Conservation (phyloP, 2,888 invertebrate species). For the Stenodema calcarata region DNA sequence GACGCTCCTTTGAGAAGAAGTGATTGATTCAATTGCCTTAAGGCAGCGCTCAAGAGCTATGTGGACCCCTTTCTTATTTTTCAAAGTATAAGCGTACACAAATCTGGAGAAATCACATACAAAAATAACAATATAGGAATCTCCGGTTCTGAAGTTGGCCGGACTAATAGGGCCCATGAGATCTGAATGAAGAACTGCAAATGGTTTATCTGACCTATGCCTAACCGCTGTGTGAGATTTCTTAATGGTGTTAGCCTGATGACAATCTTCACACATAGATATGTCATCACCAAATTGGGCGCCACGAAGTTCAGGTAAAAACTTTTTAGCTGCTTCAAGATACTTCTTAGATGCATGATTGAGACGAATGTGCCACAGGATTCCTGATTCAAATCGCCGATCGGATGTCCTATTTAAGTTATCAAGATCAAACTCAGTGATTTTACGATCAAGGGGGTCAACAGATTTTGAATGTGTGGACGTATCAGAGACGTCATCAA, state of each 20-base stretch:
- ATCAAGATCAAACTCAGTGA: too few species aligned
- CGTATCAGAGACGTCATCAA: too few species aligned
- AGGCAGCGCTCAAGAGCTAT: background rate
- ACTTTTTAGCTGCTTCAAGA: too few species aligned
- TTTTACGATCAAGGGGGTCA: too few species aligned
- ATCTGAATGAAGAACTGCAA: background rate
- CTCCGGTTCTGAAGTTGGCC: background rate
- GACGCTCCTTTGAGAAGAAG: too few species aligned
- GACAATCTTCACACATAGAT: conserved; percentile 1
- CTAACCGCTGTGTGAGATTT: background rate
- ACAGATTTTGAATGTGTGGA: too few species aligned
- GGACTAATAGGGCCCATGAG: background rate
- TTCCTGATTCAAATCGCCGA: too few species aligned
- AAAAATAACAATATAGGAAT: too few species aligned
- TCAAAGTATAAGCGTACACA: background rate
- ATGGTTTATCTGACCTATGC: background rate
- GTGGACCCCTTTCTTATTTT: background rate
- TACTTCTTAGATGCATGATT: too few species aligned
- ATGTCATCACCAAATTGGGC: background rate
- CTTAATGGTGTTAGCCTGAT: too few species aligned
- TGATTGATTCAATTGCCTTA: background rate
- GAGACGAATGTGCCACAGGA: too few species aligned
- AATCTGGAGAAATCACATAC: background rate
- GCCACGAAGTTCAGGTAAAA: background rate
- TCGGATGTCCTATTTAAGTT: too few species aligned